A percentile compares a stretch with the other conserved stretches of the same genome.
Conservation (phyloP, 1,140 invertebrate species). For the Epicauta chinensis region DNA sequence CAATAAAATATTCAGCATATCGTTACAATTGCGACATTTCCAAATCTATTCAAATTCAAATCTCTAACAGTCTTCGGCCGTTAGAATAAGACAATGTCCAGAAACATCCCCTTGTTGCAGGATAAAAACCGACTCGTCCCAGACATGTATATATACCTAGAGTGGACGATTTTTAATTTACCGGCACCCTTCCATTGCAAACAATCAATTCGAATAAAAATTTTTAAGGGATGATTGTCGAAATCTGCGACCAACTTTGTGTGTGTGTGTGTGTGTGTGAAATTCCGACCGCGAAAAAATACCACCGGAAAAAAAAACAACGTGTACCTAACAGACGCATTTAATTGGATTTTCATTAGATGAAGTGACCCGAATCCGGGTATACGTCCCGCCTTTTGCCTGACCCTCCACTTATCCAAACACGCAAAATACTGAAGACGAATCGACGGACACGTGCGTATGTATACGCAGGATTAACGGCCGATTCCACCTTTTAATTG, state of each 20-base stretch:
- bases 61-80: too few species aligned
- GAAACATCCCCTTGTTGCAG: too few species aligned
- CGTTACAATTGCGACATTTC: too few species aligned
- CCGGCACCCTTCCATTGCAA: not conserved
- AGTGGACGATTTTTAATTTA: too few species aligned
- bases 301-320: constrained; percentile 6
- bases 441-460: constrained; percentile 20
- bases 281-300: constrained; percentile 9
- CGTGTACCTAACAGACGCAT: constrained; percentile 12
- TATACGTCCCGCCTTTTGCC: constrained; percentile 10
- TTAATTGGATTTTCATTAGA: constrained; percentile 18
- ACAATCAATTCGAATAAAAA: not conserved
- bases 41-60: too few species aligned
- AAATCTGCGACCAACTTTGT: too few species aligned
- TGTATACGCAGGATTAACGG: constrained; percentile 28
- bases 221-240: not conserved
- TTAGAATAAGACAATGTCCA: too few species aligned
- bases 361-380: constrained; percentile 10
- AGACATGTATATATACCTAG: too few species aligned
- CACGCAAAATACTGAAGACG: constrained; percentile 24
- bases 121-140: too few species aligned
- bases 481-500: constrained; percentile 26
- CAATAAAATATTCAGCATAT: too few species aligned
- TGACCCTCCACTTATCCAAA: constrained; percentile 18
- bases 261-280: too few species aligned